Conservation (phyloP, 30 jellyfish, hydroid and myxozoan genomes). For the Pelagia noctiluca region DNA sequence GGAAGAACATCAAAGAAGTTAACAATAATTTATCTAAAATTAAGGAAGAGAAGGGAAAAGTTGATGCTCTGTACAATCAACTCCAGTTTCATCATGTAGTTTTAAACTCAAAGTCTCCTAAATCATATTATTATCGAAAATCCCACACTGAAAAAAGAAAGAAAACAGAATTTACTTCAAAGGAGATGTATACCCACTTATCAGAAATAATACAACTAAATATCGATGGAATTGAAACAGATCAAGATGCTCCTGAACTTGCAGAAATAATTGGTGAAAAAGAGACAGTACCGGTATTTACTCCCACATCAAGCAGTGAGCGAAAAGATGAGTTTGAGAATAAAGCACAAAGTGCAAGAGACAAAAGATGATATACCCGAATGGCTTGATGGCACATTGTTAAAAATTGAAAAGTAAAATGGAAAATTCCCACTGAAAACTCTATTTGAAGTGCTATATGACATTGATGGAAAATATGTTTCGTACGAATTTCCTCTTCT, state of each 20-base stretch:
- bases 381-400: constrained; percentile 7
- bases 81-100: background rate
- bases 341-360: constrained; percentile 13
- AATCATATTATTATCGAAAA: too few species aligned
- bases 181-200: constrained; percentile 5
- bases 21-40: background rate
- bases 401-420: background rate
- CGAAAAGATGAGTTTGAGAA: background rate
- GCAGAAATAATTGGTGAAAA: background rate
- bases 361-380: constrained; percentile 7
- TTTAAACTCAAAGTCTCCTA: background rate
- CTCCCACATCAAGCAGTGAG: background rate
- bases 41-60: background rate
- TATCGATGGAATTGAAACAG: background rate
- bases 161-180: background rate
- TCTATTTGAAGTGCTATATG: background rate
- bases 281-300: background rate
- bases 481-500: background rate
- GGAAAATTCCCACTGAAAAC: background rate
- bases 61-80: background rate
- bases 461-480: background rate
- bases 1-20: constrained; percentile 2
- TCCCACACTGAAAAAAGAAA: too few species aligned
- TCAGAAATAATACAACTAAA: constrained; percentile 2
- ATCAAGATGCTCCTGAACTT: background rate